Evolutionary conservation across 2,113 vertebrate species (phyloP).

Genomic region (Struthio camelus): DNA sequence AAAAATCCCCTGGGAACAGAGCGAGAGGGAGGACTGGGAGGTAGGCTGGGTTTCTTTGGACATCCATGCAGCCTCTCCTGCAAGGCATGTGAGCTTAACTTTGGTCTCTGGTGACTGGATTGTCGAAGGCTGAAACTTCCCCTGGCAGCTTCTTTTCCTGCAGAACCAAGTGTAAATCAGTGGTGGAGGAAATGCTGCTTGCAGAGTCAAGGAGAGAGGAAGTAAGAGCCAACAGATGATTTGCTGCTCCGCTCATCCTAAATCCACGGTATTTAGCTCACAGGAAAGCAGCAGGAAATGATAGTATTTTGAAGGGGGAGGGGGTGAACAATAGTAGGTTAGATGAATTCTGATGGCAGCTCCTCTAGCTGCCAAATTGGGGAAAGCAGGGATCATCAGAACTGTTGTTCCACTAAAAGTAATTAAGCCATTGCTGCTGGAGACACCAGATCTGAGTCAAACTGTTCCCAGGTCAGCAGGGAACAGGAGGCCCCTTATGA

Average conservation of each 20-base stretch:
- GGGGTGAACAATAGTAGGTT: not conserved
- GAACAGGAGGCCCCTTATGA: not conserved
- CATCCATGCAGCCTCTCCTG: not conserved
- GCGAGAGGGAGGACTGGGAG: not conserved
- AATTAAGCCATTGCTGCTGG: not conserved
- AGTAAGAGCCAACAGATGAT: constrained; percentile 51
- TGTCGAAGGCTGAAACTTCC: constrained; percentile 20
- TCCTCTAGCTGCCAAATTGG: constrained; percentile 3
- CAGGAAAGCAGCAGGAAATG: constrained; percentile 56
- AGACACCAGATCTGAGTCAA: not conserved
- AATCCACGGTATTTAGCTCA: constrained; percentile 57
- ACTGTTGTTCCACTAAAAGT: not conserved
- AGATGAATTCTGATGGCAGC: constrained; percentile 38
- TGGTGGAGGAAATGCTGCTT: constrained; percentile 37
- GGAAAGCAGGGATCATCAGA: not conserved
- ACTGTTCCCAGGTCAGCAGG: not conserved
- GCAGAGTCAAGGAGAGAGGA: not conserved
- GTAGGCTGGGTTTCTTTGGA: not conserved
- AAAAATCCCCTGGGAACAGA: not conserved
- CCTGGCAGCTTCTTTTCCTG: not conserved
- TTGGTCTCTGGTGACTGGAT: not conserved
- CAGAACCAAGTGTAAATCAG: constrained; percentile 46
- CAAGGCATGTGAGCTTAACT: not conserved
- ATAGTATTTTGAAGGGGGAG: not conserved
- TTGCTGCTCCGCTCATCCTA: constrained; percentile 62